These are phyloP conservation scores for Cossypha caffra DNA, from an alignment of 2,797 vertebrate species.

Conservation along the genomic window DNA sequence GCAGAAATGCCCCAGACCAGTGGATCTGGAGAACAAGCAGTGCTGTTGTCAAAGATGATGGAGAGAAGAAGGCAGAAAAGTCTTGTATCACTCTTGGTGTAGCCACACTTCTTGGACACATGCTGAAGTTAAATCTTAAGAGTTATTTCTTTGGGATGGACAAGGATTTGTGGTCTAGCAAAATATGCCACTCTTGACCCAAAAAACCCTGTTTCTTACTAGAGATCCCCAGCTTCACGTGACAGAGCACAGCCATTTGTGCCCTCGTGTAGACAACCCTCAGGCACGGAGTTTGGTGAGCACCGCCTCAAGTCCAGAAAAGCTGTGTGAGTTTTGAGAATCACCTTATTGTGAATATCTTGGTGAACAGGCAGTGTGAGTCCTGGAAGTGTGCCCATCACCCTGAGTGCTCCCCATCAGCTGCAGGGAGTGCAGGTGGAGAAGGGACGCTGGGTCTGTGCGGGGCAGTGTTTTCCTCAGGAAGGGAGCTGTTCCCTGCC, in stretches of 20 bases:
- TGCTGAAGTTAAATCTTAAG: not conserved
- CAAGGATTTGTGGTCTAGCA: not conserved
- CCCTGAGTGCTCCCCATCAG: fast-evolving
- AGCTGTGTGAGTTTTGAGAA: not conserved
- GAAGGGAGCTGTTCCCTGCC: not conserved
- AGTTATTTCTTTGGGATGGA: not conserved
- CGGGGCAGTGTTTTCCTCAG: not conserved
- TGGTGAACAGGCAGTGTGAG: not conserved
- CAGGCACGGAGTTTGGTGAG: not conserved
- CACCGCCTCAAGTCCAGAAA: fast-evolving
- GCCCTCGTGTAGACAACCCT: not conserved
- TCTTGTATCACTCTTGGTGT: not conserved
- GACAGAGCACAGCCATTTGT: not conserved
- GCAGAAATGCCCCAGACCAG: not conserved
- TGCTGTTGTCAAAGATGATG: not conserved
- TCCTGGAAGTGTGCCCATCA: fast-evolving
- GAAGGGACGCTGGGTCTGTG: fast-evolving
- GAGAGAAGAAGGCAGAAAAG: not conserved
- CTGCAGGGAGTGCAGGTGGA: not conserved
- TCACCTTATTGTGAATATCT: fast-evolving
- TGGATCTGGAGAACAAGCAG: not conserved
- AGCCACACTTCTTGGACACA: fast-evolving
- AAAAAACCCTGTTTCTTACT: not conserved
- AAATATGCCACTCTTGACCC: not conserved
- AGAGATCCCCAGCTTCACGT: not conserved